A percentile compares a stretch with the other conserved stretches of the same genome.
Evolutionary conservation across 2,113 vertebrate species (phyloP).

Genomic region (Sebastes fasciatus): DNA sequence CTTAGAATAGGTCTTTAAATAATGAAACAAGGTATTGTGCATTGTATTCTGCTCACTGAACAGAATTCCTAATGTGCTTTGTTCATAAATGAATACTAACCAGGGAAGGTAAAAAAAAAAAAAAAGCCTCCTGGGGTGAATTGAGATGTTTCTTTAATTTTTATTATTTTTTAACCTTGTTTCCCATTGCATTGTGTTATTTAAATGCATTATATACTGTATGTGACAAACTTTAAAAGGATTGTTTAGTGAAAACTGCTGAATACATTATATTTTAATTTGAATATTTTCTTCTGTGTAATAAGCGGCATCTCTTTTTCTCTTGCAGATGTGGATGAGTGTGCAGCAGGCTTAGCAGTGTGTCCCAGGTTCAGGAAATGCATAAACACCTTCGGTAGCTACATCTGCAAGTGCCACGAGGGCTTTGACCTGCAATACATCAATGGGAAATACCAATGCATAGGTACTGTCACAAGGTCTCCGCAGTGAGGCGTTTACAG

Average conservation of each 20-base stretch:
- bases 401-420: conserved; percentile 95
- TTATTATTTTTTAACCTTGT: conserved; percentile 37
- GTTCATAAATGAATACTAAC: conserved; percentile 68
- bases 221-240: background rate
- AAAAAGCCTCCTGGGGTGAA: conserved; percentile 15
- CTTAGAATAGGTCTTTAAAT: conserved; percentile 65
- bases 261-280: conserved; percentile 15
- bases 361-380: conserved; percentile 95
- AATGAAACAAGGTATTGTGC: conserved; percentile 50
- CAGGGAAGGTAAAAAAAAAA: conserved; percentile 17
- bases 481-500: conserved; percentile 4
- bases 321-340: conserved; percentile 93
- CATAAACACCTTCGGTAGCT: conserved; percentile 97
- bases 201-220: background rate
- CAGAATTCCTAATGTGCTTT: conserved; percentile 57
- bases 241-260: background rate
- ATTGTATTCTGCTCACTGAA: conserved; percentile 46
- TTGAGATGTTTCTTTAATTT: conserved; percentile 46
- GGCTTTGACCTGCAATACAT: conserved; percentile 95
- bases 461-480: conserved; percentile 83
- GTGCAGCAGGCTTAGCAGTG: conserved; percentile 87
- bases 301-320: background rate
- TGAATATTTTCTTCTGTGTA: background rate
- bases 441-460: conserved; percentile 95
- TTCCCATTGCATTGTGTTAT: conserved; percentile 1